These are phyloP conservation scores for Smittia aterrima DNA, from an alignment of 2,888 invertebrate genomes.

Conservation along the genomic window DNA sequence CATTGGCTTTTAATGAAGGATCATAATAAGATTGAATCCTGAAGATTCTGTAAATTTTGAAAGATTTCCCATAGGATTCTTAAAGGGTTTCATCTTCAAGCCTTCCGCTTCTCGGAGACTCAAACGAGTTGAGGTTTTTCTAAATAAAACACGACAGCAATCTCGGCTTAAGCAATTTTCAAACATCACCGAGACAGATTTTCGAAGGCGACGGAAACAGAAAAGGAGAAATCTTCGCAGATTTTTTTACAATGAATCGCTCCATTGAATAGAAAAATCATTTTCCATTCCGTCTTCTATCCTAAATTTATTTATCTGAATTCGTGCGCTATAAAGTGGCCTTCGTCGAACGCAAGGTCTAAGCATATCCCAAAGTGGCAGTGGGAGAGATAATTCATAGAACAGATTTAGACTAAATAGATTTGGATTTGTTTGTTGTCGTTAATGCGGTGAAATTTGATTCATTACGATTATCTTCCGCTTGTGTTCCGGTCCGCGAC, in stretches of 20 bases:
- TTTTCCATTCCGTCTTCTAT: not conserved
- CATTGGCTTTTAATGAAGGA: no score
- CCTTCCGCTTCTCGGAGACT: no score
- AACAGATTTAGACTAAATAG: conserved; percentile 13
- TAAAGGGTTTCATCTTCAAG: no score
- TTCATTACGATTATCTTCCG: not conserved
- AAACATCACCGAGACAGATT: not conserved
- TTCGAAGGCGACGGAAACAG: not conserved
- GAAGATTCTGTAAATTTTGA: no score
- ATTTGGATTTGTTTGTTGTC: conserved; percentile 4
- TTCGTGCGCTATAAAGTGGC: not conserved
- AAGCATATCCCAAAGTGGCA: not conserved
- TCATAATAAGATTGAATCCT: no score
- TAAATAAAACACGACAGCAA: no score
- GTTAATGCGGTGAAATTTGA: not conserved
- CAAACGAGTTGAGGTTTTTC: no score
- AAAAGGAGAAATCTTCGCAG: not conserved
- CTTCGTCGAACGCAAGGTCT: not conserved
- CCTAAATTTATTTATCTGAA: not conserved
- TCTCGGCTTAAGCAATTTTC: not conserved
- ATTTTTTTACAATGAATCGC: not conserved
- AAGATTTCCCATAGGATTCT: no score
- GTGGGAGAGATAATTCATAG: not conserved
- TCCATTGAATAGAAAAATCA: conserved; percentile 12
- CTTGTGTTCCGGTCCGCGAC: not conserved